phyloP scores from a whole-genome alignment of 1,140 invertebrate genomes.

The Diplogasteroides magnus region DNA sequence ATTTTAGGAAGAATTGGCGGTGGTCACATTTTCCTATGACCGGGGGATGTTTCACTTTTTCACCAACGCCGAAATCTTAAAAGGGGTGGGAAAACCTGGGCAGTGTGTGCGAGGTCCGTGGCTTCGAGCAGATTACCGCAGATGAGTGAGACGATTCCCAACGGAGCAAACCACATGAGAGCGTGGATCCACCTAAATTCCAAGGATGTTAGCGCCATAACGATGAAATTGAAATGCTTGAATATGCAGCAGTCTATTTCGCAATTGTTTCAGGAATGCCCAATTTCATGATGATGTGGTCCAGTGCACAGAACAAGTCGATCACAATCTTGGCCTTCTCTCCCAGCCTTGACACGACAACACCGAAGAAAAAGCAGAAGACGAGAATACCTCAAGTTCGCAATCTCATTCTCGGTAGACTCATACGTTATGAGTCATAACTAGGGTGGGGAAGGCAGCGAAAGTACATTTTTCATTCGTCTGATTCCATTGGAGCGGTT shows the following conservation, averaged over 20 bases:
- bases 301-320: constrained; percentile 53
- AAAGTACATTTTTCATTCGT: too few species aligned
- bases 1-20: too few species aligned
- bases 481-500: too few species aligned
- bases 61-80: too few species aligned
- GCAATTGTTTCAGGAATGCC: constrained; percentile 18
- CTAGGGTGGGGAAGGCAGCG: too few species aligned
- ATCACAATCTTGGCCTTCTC: constrained; percentile 43
- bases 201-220: too few species aligned
- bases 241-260: too few species aligned
- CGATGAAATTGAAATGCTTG: too few species aligned
- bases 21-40: too few species aligned
- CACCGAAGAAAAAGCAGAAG: constrained; percentile 53
- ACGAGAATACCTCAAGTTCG: constrained; percentile 52
- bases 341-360: constrained; percentile 48
- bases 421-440: too few species aligned
- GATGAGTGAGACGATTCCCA: constrained; percentile 83
- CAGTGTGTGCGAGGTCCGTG: constrained; percentile 70
- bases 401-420: constrained; percentile 2
- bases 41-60: not conserved
- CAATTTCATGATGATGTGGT: constrained; percentile 44
- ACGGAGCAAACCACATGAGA: constrained; percentile 63
- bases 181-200: constrained; percentile 12
- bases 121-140: constrained; percentile 80
- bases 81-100: too few species aligned